Conservation (phyloP, 2,797 vertebrate species). For the Margarornis squamiger region DNA sequence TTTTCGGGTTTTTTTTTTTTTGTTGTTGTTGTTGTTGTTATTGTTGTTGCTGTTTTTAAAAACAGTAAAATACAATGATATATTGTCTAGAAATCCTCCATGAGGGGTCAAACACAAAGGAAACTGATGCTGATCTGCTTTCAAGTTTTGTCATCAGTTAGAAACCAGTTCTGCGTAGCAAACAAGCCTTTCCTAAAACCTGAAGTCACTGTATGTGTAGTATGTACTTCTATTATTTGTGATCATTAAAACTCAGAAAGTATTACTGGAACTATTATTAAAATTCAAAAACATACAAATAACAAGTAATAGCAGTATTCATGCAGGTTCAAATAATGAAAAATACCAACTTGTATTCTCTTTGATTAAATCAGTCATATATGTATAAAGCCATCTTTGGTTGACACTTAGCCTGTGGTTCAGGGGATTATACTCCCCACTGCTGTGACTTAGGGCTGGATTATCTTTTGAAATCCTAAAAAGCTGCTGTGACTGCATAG, state of each 20-base stretch:
- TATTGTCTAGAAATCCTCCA: not conserved
- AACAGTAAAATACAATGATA: not conserved
- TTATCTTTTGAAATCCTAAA: constrained; percentile 39
- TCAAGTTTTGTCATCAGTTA: not conserved
- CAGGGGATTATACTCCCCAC: not conserved
- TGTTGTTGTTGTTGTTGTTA: no score
- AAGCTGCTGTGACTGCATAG: not conserved
- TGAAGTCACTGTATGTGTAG: not conserved
- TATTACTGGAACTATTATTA: not conserved
- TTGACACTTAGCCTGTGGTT: not conserved
- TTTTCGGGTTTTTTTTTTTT: no score
- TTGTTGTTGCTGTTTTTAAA: not conserved
- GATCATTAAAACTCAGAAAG: not conserved
- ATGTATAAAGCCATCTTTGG: not conserved
- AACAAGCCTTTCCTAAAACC: not conserved
- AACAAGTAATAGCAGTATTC: not conserved
- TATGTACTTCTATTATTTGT: not conserved
- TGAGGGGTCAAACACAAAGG: not conserved
- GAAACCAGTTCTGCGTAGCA: not conserved
- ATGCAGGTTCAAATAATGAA: not conserved
- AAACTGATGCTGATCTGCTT: not conserved
- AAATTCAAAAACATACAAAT: not conserved
- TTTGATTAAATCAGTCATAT: not conserved
- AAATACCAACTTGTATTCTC: not conserved
- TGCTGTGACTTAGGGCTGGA: not conserved